A percentile compares a stretch with the other conserved stretches of the same genome.
phyloP scores from a whole-genome alignment of 2,113 vertebrate species.

The Porphyrio hochstetteri region DNA sequence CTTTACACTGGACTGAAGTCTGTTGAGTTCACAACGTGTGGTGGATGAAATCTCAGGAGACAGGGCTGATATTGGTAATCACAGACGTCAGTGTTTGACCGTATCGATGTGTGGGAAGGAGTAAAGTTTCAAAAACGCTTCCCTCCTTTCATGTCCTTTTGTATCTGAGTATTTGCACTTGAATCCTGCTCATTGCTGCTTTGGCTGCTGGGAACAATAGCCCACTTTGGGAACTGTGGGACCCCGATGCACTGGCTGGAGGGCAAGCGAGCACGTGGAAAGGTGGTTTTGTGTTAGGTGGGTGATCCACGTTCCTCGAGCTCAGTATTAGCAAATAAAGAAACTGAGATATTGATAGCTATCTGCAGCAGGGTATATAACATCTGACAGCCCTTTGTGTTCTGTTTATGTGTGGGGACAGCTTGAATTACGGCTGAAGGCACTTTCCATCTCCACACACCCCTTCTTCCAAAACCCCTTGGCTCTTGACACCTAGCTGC shows the following conservation, averaged over 20 bases:
- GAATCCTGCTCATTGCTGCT: neutral
- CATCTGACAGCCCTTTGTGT: conserved; percentile 7
- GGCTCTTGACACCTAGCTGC: conserved; percentile 54
- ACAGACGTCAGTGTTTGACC: neutral
- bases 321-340: neutral
- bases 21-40: neutral
- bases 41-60: neutral
- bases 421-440: conserved; percentile 45
- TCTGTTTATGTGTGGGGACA: conserved; percentile 9
- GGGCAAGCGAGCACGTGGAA: neutral
- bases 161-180: accelerated
- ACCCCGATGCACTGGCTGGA: neutral
- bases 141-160: neutral
- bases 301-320: neutral
- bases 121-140: neutral
- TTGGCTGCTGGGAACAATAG: neutral
- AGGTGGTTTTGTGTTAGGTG: neutral
- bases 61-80: neutral
- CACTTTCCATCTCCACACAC: neutral
- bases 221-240: neutral
- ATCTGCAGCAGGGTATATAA: neutral
- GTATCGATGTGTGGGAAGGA: neutral
- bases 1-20: neutral
- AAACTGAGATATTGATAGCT: neutral
- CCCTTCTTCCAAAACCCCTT: neutral